Conservation (phyloP, 35 echinoderm and acorn worm genomes). For the Holothuria glaberrima region DNA sequence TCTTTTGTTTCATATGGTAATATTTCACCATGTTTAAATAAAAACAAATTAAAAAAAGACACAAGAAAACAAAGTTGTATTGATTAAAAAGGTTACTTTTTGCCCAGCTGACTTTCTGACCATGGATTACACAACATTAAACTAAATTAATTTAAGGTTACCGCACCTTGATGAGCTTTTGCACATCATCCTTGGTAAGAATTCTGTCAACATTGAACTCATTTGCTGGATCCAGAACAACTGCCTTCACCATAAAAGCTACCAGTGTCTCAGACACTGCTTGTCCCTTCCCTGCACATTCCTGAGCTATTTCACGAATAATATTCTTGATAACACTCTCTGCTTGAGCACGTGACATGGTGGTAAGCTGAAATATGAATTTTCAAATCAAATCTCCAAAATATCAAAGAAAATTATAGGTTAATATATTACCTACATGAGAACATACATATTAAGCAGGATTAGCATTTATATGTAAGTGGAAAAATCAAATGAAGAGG, state of each 20-base stretch:
- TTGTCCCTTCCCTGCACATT: constrained; percentile 99
- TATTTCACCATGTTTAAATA: too few species aligned
- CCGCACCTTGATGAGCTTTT: constrained; percentile 99
- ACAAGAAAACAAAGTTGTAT: too few species aligned
- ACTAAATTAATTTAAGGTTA: neutral
- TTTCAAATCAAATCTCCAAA: too few species aligned
- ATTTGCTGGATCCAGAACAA: constrained; percentile 94
- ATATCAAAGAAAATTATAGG: too few species aligned
- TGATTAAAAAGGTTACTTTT: too few species aligned
- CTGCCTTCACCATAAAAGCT: constrained; percentile 99
- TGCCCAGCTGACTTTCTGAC: neutral
- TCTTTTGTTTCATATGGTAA: too few species aligned
- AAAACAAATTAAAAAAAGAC: too few species aligned
- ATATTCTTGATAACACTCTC: constrained; percentile 99
- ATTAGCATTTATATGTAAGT: too few species aligned
- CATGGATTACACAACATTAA: neutral
- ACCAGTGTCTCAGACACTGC: constrained; percentile 97
- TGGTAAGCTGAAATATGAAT: constrained; percentile 14
- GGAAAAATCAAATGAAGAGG: too few species aligned
- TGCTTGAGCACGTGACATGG: constrained; percentile 95
- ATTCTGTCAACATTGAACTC: constrained; percentile 99
- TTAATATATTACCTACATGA: too few species aligned
- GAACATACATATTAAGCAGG: too few species aligned
- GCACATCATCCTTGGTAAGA: constrained; percentile 98
- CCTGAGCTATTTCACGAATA: constrained; percentile 95